phyloP scores from a whole-genome alignment of 2,113 vertebrate species.

The Mesitornis unicolor region DNA sequence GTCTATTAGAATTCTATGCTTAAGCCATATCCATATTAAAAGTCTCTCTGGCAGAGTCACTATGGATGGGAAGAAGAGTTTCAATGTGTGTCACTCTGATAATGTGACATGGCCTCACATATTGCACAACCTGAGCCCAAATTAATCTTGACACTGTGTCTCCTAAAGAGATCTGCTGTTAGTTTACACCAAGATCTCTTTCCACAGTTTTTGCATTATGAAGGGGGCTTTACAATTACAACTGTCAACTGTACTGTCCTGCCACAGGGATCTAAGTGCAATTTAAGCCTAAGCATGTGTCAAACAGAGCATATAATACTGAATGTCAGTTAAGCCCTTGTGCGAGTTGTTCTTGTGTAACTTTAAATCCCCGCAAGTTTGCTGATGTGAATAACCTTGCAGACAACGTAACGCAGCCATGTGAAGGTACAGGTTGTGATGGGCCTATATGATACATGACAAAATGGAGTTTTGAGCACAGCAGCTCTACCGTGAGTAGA shows the following conservation, averaged over 20 bases:
- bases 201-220: neutral
- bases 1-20: neutral
- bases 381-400: neutral
- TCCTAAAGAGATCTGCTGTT: neutral
- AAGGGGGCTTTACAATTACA: slow-evolving; percentile 5
- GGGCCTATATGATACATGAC: neutral
- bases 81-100: neutral
- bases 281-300: slow-evolving; percentile 15
- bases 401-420: neutral
- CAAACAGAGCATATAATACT: neutral
- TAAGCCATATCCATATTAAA: neutral
- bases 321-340: neutral
- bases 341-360: neutral
- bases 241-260: neutral
- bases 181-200: neutral
- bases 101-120: neutral
- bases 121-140: neutral
- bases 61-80: neutral
- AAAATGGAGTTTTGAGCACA: neutral
- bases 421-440: neutral
- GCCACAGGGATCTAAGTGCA: neutral
- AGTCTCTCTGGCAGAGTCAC: neutral
- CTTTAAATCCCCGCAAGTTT: neutral
- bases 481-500: neutral
- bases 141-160: neutral